Conservation (phyloP, 2,888 invertebrate species). For the Eristalinus aeneus region DNA sequence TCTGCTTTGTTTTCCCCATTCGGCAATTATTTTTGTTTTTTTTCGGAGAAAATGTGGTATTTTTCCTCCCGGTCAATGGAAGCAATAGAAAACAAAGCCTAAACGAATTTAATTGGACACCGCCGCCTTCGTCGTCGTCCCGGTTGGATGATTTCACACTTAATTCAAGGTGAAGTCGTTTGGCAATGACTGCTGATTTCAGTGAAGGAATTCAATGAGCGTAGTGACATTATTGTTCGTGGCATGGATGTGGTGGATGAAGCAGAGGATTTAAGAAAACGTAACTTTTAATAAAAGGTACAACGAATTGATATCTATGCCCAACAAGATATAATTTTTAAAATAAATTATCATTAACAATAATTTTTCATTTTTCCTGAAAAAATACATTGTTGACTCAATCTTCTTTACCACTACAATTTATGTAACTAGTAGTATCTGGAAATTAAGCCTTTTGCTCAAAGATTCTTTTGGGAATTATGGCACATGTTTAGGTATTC, state of each 20-base stretch:
- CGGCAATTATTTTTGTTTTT: neutral
- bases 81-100: neutral
- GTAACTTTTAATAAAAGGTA: neutral
- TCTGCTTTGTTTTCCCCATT: neutral
- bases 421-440: too few relatives aligned
- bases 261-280: neutral
- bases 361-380: too few relatives aligned
- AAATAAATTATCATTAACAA: too few relatives aligned
- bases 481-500: too few relatives aligned
- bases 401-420: too few relatives aligned
- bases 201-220: neutral
- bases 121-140: neutral
- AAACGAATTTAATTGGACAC: neutral
- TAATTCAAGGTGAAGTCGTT: neutral
- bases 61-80: neutral
- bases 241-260: neutral
- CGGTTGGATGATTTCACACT: neutral
- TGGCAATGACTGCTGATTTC: neutral
- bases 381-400: too few relatives aligned
- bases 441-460: too few relatives aligned
- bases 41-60: neutral
- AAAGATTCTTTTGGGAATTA: too few relatives aligned
- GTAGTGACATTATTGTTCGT: neutral
- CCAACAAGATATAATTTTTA: too few relatives aligned
- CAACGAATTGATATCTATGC: too few relatives aligned